Evolutionary conservation across 2,888 invertebrate genomes (phyloP).

Genomic region (Adelognathus sp.): DNA sequence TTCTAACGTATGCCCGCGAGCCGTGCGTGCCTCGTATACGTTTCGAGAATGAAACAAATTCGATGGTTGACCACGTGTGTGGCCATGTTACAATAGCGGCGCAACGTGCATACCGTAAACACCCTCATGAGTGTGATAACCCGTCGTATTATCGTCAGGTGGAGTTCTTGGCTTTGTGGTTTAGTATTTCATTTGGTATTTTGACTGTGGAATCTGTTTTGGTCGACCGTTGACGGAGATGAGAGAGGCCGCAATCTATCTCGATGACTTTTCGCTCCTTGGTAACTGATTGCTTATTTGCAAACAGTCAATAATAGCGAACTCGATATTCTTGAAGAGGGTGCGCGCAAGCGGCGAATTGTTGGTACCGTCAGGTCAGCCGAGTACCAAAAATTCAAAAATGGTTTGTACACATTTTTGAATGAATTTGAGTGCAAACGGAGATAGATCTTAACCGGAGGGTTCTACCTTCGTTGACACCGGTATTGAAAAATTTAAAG

Average conservation of each 20-base stretch:
- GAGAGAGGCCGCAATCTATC: constrained; percentile 41
- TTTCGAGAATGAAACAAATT: background rate
- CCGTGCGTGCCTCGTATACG: constrained; percentile 27
- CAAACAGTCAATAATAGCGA: constrained; percentile 51
- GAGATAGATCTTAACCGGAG: too few relatives aligned
- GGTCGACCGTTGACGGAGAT: constrained; percentile 9
- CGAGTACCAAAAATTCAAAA: too few relatives aligned
- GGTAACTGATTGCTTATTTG: constrained; percentile 43
- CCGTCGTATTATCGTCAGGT: too few relatives aligned
- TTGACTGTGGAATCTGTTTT: too few relatives aligned
- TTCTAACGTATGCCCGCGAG: background rate
- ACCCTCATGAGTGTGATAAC: background rate
- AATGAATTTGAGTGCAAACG: too few relatives aligned
- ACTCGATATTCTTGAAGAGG: constrained; percentile 55
- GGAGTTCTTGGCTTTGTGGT: too few relatives aligned
- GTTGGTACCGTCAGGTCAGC: background rate
- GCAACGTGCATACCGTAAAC: background rate
- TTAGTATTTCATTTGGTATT: too few relatives aligned
- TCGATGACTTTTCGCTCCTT: background rate
- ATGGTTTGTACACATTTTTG: too few relatives aligned
- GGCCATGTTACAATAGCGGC: background rate
- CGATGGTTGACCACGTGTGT: background rate
- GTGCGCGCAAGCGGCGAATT: constrained; percentile 21
- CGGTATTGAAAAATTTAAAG: too few relatives aligned
- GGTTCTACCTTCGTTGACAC: too few relatives aligned